Evolutionary conservation across 2,113 vertebrate species (phyloP), one percentile per base, ranked within the genome.

Genomic region (Perca fluviatilis): DNA sequence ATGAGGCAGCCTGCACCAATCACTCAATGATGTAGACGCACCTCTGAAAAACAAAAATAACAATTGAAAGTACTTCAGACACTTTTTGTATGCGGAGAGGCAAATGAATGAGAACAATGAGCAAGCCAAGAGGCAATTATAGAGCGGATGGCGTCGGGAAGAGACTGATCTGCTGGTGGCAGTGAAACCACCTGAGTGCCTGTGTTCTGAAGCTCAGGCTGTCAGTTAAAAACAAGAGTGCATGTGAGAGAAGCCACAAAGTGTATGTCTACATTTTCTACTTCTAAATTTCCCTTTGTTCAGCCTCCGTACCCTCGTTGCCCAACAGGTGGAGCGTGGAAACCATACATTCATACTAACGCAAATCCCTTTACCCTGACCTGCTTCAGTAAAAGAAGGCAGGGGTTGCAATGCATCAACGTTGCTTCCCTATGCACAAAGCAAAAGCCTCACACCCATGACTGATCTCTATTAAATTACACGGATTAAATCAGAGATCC

Each of bases 401-500:
- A 27, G 61, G n/a, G 75, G 65, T 80, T 60, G 74, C 75, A 60
- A 82, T 87, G 82, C 83, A 78, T 84, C 79, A 86, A 77, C 62
- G 49, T 71, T 65, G 77, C 83, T 88, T 85, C 73, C 82, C 66
- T 76, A 77, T 54, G 73, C 84, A 83, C 76, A 87, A 81, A 90
- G 85, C 75, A 53, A 70, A 66, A 73, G 84, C 77, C 51, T 89
- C 80, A 89, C 88, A 88, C 70, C 83, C 82, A 87, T 87, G 83
- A 88, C 83, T 91, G 90, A 91, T 93, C 92, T 90, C 88, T 89
- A 95, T 94, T 94, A 91, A 94, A 94, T 94, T 94, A 94, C 89
- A 91, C 75, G 90, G 91, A 96, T 95, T 92, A 92, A 95, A 95
- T 95, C 93, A 94, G 90, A 91, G 94, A 95, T 95, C 92, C 91